Evolutionary conservation across 1,140 invertebrate species (phyloP).

Genomic region (Lepeophtheirus salmonis): DNA sequence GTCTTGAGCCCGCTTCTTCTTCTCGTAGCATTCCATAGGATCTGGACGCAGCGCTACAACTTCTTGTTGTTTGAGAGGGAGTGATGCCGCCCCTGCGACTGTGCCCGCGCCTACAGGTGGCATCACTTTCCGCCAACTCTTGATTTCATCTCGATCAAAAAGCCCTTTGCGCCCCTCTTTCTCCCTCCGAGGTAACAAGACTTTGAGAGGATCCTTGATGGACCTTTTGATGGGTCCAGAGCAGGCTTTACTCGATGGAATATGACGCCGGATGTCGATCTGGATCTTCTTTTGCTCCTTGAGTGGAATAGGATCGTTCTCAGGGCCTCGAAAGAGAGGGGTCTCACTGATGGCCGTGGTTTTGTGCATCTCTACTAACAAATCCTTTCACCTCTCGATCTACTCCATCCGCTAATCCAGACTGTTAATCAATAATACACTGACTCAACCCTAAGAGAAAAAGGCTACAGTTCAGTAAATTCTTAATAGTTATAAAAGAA

Average conservation of each 20-base stretch:
- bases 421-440: no score
- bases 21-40: no score
- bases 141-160: background rate
- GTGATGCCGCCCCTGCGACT: no score
- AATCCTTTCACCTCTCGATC: no score
- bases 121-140: background rate
- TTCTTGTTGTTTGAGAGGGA: no score
- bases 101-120: background rate
- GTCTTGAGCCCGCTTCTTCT: no score
- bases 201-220: background rate
- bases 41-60: no score
- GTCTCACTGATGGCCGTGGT: background rate
- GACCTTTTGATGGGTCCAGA: background rate
- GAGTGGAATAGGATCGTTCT: conserved; percentile 16
- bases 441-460: no score
- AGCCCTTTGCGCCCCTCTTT: background rate
- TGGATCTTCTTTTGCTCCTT: conserved; percentile 12
- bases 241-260: background rate
- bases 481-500: no score
- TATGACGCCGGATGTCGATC: conserved; percentile 3
- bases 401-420: no score
- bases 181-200: background rate
- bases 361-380: no score
- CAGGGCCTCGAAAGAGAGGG: background rate
- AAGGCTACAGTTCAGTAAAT: no score